These are phyloP conservation scores for Drosophila picticornis DNA, from an alignment of 2,888 invertebrate species.

Conservation along the genomic window DNA sequence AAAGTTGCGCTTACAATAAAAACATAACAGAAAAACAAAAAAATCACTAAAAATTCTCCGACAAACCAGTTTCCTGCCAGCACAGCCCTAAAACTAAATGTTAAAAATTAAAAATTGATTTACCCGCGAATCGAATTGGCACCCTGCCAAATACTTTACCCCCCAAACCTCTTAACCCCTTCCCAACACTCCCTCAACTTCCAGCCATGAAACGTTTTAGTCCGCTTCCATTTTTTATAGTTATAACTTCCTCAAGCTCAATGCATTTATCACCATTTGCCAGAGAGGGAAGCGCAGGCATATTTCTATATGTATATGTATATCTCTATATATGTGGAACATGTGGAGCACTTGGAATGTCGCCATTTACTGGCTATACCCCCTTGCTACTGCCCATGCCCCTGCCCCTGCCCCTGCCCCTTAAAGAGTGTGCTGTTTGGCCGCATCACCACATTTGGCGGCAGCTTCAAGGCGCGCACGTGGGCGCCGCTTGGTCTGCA, in stretches of 20 bases:
- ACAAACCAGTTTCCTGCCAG: conserved; percentile 19
- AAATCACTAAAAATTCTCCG: conserved; percentile 6
- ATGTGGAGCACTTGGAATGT: conserved; percentile 34
- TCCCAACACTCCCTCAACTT: background rate
- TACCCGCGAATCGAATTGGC: conserved; percentile 48
- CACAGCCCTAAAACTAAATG: conserved; percentile 64
- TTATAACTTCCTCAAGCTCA: conserved; percentile 54
- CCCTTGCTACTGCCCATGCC: background rate
- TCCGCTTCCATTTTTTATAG: conserved; percentile 18
- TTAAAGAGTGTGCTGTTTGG: conserved; percentile 85
- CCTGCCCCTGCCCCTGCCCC: conserved; percentile 3
- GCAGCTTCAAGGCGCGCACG: conserved; percentile 81
- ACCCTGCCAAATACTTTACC: conserved; percentile 20
- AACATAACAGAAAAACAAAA: background rate
- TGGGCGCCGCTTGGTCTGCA: conserved; percentile 84
- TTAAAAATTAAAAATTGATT: conserved; percentile 79
- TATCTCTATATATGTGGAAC: conserved; percentile 2
- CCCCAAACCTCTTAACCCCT: background rate
- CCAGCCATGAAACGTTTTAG: conserved; percentile 19
- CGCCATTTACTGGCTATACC: conserved; percentile 25
- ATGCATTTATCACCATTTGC: conserved; percentile 73
- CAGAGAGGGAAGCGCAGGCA: conserved; percentile 12
- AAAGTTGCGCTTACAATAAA: conserved; percentile 53
- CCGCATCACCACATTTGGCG: conserved; percentile 75
- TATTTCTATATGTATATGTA: conserved; percentile 3